Evolutionary conservation across 2,888 invertebrate genomes (phyloP).

Genomic region (Atrina japonica): DNA sequence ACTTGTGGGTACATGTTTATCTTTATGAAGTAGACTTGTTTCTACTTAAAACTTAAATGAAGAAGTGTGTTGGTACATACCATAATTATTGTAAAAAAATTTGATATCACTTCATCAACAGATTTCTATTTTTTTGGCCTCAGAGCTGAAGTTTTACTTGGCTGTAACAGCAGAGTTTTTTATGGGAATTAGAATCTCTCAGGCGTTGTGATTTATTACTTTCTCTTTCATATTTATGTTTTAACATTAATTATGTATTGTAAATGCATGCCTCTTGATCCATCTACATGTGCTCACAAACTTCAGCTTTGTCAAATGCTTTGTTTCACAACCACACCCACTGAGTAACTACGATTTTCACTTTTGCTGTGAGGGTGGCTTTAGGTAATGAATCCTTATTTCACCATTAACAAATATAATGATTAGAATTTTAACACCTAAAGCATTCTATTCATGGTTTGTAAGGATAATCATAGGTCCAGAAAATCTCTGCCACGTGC

Average conservation of each 20-base stretch:
- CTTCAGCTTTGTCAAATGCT: not conserved
- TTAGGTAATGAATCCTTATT: conserved; percentile 10
- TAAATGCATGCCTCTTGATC: not conserved
- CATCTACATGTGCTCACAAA: not conserved
- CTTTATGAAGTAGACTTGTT: too few relatives aligned
- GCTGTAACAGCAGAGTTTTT: too few relatives aligned
- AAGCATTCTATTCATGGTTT: conserved; percentile 8
- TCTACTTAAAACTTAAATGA: too few relatives aligned
- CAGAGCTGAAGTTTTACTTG: too few relatives aligned
- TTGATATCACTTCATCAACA: too few relatives aligned
- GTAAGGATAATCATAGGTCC: conserved; percentile 23
- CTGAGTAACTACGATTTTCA: conserved; percentile 3
- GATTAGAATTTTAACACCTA: conserved; percentile 22
- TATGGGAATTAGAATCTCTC: too few relatives aligned
- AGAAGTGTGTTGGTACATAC: too few relatives aligned
- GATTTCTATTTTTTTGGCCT: too few relatives aligned
- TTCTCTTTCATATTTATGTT: not conserved
- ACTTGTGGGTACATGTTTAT: too few relatives aligned
- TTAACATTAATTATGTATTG: not conserved
- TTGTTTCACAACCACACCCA: conserved; percentile 3
- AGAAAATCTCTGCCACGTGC: conserved; percentile 18
- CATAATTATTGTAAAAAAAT: too few relatives aligned
- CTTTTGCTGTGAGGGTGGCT: not conserved
- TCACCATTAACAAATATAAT: conserved; percentile 30
- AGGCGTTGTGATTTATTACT: not conserved